Percentiles rank a stretch among this genome's conserved stretches.
Conservation (phyloP, 1,140 invertebrate species). For the Cyclina sinensis region DNA sequence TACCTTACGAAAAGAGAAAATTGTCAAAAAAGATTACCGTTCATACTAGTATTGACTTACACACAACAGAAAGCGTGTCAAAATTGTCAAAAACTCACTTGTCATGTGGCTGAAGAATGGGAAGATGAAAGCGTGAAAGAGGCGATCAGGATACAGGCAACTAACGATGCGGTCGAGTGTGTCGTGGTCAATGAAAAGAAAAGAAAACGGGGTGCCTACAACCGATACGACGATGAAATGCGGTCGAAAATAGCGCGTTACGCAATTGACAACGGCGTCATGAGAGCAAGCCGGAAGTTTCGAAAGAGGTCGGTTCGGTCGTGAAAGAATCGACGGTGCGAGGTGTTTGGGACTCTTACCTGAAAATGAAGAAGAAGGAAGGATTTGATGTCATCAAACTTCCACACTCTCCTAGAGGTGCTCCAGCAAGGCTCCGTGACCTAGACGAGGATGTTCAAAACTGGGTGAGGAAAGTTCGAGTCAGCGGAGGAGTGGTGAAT, state of each 20-base stretch:
- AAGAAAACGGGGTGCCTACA: slow-evolving; percentile 6
- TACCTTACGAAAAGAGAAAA: too few species aligned
- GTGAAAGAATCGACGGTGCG: slow-evolving; percentile 28
- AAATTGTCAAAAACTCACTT: too few species aligned
- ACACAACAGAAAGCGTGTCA: too few species aligned
- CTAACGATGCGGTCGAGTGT: background rate
- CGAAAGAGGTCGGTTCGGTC: slow-evolving; percentile 1
- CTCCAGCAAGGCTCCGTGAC: background rate
- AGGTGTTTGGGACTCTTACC: background rate
- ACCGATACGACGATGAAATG: slow-evolving; percentile 12
- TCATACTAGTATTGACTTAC: too few species aligned
- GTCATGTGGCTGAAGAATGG: too few species aligned
- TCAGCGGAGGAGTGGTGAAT: slow-evolving; percentile 6
- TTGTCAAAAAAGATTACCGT: too few species aligned
- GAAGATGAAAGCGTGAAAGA: too few species aligned
- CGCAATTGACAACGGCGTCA: slow-evolving; percentile 35
- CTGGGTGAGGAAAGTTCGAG: background rate
- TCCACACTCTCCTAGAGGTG: background rate
- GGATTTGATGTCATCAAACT: background rate
- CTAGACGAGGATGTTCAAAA: background rate
- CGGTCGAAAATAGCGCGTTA: slow-evolving; percentile 18
- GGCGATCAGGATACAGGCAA: too few species aligned
- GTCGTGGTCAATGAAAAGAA: background rate
- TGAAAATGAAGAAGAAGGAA: background rate
- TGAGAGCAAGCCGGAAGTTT: slow-evolving; percentile 16